Percentiles rank a stretch among this genome's conserved stretches.
These are phyloP conservation scores for Serinus canaria DNA, from an alignment of 2,113 vertebrate species.

Conservation along the genomic window DNA sequence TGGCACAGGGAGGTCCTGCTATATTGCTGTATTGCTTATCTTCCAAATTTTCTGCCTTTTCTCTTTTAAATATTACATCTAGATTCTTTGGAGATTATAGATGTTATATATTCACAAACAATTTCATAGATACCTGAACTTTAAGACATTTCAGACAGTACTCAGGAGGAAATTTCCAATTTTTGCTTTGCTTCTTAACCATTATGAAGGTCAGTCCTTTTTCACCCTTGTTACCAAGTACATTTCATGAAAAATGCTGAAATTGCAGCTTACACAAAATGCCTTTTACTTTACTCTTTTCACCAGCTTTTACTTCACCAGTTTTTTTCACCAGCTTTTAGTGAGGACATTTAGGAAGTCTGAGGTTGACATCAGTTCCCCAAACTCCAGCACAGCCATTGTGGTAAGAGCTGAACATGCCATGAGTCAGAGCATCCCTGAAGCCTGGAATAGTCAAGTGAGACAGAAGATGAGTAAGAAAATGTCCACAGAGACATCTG, in stretches of 20 bases:
- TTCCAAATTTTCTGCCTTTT: background rate
- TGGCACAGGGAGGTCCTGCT: background rate
- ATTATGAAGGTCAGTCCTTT: background rate
- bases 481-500: background rate
- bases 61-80: background rate
- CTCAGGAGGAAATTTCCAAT: background rate
- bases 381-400: background rate
- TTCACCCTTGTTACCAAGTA: background rate
- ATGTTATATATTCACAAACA: background rate
- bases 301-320: background rate
- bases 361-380: background rate
- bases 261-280: background rate
- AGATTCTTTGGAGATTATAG: background rate
- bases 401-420: background rate
- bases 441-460: background rate
- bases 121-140: background rate
- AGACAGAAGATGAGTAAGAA: background rate
- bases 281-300: background rate
- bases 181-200: background rate
- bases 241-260: background rate
- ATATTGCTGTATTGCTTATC: background rate
- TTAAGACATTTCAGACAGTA: background rate
- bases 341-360: background rate
- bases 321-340: background rate
- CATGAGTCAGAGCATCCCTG: background rate